phyloP scores from a whole-genome alignment of 2,797 vertebrate species.

The Phalanger gymnotis region DNA sequence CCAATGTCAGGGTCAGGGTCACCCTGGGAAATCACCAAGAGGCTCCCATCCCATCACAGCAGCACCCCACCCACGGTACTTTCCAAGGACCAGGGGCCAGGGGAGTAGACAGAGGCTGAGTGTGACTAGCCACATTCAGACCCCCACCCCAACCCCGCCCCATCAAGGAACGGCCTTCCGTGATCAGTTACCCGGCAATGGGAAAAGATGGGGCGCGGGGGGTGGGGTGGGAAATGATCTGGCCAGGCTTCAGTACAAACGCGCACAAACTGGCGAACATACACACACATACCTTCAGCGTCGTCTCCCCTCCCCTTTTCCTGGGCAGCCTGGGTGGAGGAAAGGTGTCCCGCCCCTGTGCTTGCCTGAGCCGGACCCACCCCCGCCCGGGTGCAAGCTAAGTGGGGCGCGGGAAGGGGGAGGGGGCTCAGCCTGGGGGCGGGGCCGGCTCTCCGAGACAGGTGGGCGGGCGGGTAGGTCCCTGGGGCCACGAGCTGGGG shows the following conservation, averaged over 20 bases:
- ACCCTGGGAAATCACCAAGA: not conserved
- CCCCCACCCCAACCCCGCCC: not conserved
- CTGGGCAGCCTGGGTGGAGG: not conserved
- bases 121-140: not conserved
- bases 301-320: not conserved
- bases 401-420: conserved; percentile 8
- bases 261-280: not conserved
- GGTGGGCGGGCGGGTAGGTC: too few relatives aligned
- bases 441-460: too few relatives aligned
- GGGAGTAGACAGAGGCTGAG: not conserved
- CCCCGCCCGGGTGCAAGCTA: not conserved
- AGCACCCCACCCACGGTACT: too few relatives aligned
- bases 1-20: not conserved
- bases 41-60: not conserved
- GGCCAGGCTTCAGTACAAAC: too few relatives aligned
- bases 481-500: too few relatives aligned
- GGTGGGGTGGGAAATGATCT: too few relatives aligned
- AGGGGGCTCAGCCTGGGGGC: not conserved
- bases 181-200: not conserved
- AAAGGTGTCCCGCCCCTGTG: not conserved
- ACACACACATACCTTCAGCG: not conserved
- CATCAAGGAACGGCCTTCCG: not conserved
- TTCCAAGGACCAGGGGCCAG: not conserved
- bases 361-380: not conserved
- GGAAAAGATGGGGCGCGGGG: not conserved